Base-by-base conservation (phyloP, 2,888 invertebrate genomes). In the Alcis repandata region DNA sequence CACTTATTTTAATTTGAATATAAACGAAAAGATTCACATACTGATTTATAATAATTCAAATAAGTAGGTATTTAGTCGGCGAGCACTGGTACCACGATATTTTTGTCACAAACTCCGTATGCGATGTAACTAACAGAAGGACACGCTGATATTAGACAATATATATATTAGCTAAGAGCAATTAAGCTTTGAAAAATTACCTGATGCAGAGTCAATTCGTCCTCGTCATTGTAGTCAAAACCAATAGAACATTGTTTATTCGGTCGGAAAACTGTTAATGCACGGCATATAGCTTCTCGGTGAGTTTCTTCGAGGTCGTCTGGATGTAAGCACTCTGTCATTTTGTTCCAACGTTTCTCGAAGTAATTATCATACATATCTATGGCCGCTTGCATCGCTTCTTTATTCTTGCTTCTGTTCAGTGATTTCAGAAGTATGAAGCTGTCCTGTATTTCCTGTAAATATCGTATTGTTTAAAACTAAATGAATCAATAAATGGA, bases 341-440 rank as follows among this genome's bases (percentile, higher is more conserved):
- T 0, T 0, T 11, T 11, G n/a, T 54, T 22, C 46, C 48, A 49
- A 1, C 32, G 17, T 10, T 1, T 15, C 13, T 33, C 15, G 15
- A 62, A 15, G 11, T 56, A 51, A 1, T 43, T 15, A 10, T 62
- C 43, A 10, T 62, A 62, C 22, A n/a, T 41, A 8, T 43, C 17
- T 33, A 62, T 49, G 0, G 49, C 56, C 2, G 32, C 17, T 4
- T 32, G 33, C 36, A 62, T 62, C 3, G 43, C 51, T 15, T 20
- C 20, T 9, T 54, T 62, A 10, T 62, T 49, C 36, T 54, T 56
- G 15, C 62, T 62, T 9, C 36, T 56, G 54, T 62, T 62, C n/a
- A 62, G 32, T 1, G 43, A 15, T 43, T 57, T 62, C 13, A 62
- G 19, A 0, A 32, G 9, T 10, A 49, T 17, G 15, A 43, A 62